Evolutionary conservation across 2,888 invertebrate species (phyloP).

Genomic region (Caradrina kadenii): DNA sequence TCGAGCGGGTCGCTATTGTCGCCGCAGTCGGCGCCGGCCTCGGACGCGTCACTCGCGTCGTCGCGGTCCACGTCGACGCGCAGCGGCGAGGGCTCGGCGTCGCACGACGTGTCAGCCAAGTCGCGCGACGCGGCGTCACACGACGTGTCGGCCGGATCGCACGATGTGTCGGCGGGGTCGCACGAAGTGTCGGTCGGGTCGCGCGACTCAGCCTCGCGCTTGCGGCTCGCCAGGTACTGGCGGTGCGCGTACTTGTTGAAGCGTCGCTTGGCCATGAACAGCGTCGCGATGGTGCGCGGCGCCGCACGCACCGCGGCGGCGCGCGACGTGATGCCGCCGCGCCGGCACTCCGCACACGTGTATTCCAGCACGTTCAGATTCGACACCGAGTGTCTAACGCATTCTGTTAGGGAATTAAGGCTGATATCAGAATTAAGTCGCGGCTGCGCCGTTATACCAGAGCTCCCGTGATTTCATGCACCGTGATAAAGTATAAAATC

Average conservation of each 20-base stretch:
- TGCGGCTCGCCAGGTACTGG: slow-evolving; percentile 82
- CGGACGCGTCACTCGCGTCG: slow-evolving; percentile 57
- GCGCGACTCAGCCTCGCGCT: slow-evolving; percentile 48
- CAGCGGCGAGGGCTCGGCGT: slow-evolving; percentile 50
- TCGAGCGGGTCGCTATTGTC: slow-evolving; percentile 48
- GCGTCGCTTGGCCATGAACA: slow-evolving; percentile 89
- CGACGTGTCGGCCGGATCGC: slow-evolving; percentile 23
- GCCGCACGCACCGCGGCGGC: slow-evolving; percentile 87
- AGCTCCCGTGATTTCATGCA: slow-evolving; percentile 12
- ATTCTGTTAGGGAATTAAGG: slow-evolving; percentile 76
- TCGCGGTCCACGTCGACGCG: slow-evolving; percentile 47
- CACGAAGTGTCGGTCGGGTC: slow-evolving; percentile 35
- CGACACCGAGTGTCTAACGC: slow-evolving; percentile 86
- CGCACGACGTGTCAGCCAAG: slow-evolving; percentile 25
- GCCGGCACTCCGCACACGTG: slow-evolving; percentile 88
- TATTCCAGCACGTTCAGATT: slow-evolving; percentile 86
- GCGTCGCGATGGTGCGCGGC: slow-evolving; percentile 88
- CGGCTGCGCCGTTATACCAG: slow-evolving; percentile 14
- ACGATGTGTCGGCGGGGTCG: slow-evolving; percentile 16
- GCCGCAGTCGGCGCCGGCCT: slow-evolving; percentile 43
- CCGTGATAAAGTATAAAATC: not conserved
- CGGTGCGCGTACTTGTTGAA: slow-evolving; percentile 90
- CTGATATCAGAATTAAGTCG: not conserved
- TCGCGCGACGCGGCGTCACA: slow-evolving; percentile 32
- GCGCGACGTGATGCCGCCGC: slow-evolving; percentile 88